These are phyloP conservation scores for Dinoponera quadriceps DNA, from an alignment of 1,140 invertebrate species.

Conservation along the genomic window DNA sequence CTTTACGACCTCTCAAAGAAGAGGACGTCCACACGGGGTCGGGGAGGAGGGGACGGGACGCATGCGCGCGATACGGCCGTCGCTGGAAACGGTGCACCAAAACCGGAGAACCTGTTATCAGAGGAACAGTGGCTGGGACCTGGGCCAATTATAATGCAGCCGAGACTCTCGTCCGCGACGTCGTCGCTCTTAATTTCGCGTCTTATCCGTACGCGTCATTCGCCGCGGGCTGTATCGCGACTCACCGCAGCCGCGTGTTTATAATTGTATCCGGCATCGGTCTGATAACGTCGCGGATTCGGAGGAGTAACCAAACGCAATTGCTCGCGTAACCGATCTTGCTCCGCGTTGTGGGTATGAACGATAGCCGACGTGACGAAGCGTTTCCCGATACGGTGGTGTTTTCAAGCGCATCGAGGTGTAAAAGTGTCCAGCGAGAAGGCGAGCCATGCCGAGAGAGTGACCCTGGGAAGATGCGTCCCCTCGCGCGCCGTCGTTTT, in stretches of 20 bases:
- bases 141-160: slow-evolving; percentile 75
- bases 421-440: slow-evolving; percentile 30
- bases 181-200: slow-evolving; percentile 39
- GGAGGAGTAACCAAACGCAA: background rate
- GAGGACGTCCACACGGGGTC: slow-evolving; percentile 56
- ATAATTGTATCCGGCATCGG: no score
- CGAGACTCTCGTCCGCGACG: slow-evolving; percentile 47
- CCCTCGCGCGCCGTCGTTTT: background rate
- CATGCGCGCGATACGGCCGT: slow-evolving; percentile 70
- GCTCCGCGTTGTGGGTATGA: background rate
- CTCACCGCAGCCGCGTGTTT: background rate
- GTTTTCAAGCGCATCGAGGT: background rate
- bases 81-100: slow-evolving; percentile 61
- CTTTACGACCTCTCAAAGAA: slow-evolving; percentile 79
- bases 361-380: slow-evolving; percentile 16
- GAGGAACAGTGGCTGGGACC: slow-evolving; percentile 75
- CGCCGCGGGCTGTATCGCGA: background rate
- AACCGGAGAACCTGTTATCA: slow-evolving; percentile 78
- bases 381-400: slow-evolving; percentile 28
- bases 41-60: slow-evolving; percentile 57
- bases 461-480: slow-evolving; percentile 33
- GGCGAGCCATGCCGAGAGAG: slow-evolving; percentile 18
- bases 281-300: background rate
- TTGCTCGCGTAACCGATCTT: background rate
- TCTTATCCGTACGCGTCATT: slow-evolving; percentile 5